Base-by-base conservation (phyloP, 2,888 invertebrate species). In the Eutolmus rufibarbis region DNA sequence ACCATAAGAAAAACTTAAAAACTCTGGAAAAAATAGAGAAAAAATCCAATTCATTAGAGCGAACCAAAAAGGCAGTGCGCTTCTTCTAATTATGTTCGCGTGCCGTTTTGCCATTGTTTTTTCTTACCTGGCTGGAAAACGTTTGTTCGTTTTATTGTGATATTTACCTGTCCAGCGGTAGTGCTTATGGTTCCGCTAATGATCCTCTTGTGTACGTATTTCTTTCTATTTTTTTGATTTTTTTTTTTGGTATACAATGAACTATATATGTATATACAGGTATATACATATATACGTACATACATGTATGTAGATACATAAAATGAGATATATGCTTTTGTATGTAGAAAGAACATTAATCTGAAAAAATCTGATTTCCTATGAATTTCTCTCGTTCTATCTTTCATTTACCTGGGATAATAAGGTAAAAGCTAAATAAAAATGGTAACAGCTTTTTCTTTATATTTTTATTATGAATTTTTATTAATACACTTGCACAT, bases 31-130 rank as follows among this genome's bases (percentile, higher is more conserved):
- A 40, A 40, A 40, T n/a, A 40, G 12, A 40, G 8, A 37, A 37
- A 1, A 37, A 7, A 12, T 77, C 16, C 85, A 74, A 74, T 74
- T 46, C 85, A 85, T 85, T 46, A 74, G 74, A 85, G 85, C 85
- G 51, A 51, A 51, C 51, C n/a, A n/a, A 51, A 51, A 51, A 43
- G 40, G 40, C 74, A 85, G 74, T 74, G 85, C 46, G 74, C 85
- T 74, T 85, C 85, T 43, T 85, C 85, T 85, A 85, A 85, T 85
- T 85, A 85, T 74, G 85, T 74, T 85, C 85, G 85, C 85, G 85
- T 85, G 85, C 85, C 85, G 74, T 85, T 85, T 85, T 46, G 85
- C 85, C 85, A 85, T 85, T 85, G 85, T 85, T 74, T 85, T 85
- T 85, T 37, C 74, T 43, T 31, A 16, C 19, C 40, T 74, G 28